Conservation (phyloP, 2,113 vertebrate genomes). For the Dryoscopus gambensis region DNA sequence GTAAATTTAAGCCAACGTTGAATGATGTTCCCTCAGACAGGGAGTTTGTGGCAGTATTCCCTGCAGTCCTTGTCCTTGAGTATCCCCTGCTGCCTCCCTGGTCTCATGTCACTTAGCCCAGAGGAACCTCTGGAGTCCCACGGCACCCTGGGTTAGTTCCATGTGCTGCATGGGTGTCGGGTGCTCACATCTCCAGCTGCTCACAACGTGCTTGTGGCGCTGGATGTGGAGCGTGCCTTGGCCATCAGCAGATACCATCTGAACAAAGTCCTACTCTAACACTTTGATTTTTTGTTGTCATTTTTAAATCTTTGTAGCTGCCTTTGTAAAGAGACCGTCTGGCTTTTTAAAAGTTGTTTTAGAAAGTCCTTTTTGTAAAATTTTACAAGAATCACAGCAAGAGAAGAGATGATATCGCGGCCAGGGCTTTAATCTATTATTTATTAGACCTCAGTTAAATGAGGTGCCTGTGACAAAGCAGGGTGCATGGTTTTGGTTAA, state of each 20-base stretch:
- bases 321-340: background rate
- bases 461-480: constrained; percentile 26
- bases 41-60: background rate
- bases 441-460: constrained; percentile 21
- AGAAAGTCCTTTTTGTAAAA: background rate
- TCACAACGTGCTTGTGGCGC: background rate
- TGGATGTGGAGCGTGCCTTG: rapidly evolving
- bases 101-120: background rate
- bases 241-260: background rate
- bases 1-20: background rate
- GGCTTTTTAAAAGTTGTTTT: background rate
- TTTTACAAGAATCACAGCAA: background rate
- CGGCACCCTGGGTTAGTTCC: background rate
- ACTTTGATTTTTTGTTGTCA: background rate
- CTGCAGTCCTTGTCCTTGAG: background rate
- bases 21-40: background rate
- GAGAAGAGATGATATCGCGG: background rate
- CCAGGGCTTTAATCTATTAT: constrained; percentile 22
- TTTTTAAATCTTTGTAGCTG: background rate
- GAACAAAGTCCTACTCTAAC: background rate
- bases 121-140: background rate
- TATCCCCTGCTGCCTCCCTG: background rate
- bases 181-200: background rate
- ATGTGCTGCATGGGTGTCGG: rapidly evolving
- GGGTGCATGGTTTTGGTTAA: constrained; percentile 3